Evolutionary conservation across 2,797 vertebrate genomes (phyloP).

Genomic region (Myotis daubentonii): DNA sequence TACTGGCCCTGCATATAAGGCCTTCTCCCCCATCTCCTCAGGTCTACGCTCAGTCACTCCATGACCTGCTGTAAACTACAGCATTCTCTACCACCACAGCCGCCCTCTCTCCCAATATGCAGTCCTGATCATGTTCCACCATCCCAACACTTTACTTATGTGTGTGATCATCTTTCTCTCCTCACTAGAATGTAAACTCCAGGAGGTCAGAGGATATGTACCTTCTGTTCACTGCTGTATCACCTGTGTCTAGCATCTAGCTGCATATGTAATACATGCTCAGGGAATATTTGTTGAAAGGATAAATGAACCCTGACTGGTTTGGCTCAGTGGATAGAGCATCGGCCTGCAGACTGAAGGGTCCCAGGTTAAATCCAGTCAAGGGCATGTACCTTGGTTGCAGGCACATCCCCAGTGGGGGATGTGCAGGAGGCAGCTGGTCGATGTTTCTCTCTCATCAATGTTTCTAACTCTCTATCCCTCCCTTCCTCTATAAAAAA

Average conservation of each 20-base stretch:
- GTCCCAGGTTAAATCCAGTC: no score
- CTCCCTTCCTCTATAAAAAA: no score
- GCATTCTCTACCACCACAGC: not conserved
- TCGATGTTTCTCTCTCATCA: no score
- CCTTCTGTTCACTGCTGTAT: not conserved
- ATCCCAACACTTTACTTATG: not conserved
- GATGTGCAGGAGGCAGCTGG: no score
- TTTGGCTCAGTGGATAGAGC: no score
- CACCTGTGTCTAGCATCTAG: no score
- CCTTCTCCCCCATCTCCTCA: not conserved
- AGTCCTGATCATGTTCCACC: not conserved
- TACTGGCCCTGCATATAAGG: rapidly evolving
- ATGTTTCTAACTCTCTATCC: no score
- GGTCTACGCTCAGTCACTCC: not conserved
- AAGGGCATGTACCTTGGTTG: no score
- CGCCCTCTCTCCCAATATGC: no score
- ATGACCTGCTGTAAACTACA: not conserved
- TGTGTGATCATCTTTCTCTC: not conserved
- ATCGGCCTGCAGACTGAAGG: no score
- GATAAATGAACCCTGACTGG: not conserved
- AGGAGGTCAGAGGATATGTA: not conserved
- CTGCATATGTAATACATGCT: not conserved
- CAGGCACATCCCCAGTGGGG: no score
- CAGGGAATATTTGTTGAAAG: not conserved
- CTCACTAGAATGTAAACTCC: not conserved